These are phyloP conservation scores for Anomalospiza imberbis DNA, from an alignment of 2,797 vertebrate genomes.

Conservation along the genomic window DNA sequence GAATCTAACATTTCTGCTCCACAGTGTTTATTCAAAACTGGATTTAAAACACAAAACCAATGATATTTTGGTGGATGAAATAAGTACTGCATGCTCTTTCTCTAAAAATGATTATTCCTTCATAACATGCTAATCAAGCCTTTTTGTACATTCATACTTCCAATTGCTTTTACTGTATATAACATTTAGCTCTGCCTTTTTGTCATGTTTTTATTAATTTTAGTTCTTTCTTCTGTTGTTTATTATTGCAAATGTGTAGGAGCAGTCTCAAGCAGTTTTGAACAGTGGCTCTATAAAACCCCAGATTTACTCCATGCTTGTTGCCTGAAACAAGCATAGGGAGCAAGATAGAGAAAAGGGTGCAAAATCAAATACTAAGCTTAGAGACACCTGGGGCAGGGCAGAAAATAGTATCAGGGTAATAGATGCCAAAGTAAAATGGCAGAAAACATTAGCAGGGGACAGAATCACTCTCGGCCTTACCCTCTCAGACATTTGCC, in stretches of 20 bases:
- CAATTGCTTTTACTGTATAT: not conserved
- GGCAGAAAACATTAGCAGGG: not conserved
- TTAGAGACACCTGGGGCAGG: not conserved
- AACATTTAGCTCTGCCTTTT: not conserved
- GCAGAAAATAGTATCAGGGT: not conserved
- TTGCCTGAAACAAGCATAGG: not conserved
- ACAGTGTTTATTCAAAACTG: not conserved
- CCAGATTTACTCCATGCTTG: not conserved
- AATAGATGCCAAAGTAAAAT: not conserved
- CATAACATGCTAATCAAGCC: not conserved
- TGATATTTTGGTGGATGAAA: not conserved
- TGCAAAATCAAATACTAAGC: not conserved
- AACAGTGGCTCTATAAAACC: not conserved
- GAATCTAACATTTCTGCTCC: not conserved
- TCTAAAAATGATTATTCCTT: not conserved
- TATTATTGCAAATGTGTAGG: not conserved
- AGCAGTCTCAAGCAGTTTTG: not conserved
- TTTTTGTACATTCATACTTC: not conserved
- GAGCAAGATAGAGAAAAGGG: not conserved
- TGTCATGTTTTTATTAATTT: not conserved
- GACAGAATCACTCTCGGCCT: not conserved
- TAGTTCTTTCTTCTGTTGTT: not conserved
- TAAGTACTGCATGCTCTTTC: not conserved
- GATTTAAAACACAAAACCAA: not conserved
- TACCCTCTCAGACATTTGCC: not conserved